These are phyloP conservation scores for Andinoacara biseriatus DNA, from an alignment of 2,113 vertebrate species.

Conservation along the genomic window DNA sequence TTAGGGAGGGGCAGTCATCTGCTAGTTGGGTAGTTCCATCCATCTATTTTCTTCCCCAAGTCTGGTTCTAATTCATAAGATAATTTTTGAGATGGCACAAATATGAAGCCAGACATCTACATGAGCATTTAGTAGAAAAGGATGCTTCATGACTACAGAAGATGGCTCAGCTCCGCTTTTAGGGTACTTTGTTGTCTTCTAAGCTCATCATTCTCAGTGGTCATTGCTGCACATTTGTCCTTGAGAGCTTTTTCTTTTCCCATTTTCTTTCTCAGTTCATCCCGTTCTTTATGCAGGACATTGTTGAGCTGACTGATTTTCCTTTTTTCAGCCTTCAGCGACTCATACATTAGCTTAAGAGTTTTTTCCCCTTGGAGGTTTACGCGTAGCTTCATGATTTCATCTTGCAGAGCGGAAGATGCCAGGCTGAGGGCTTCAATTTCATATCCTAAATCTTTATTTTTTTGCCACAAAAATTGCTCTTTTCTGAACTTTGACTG, in stretches of 20 bases:
- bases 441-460: background rate
- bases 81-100: background rate
- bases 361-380: background rate
- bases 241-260: background rate
- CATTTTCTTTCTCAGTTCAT: background rate
- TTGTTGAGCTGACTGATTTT: background rate
- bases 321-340: background rate
- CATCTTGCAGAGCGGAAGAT: background rate
- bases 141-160: background rate
- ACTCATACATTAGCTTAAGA: background rate
- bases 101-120: background rate
- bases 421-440: background rate
- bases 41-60: too few relatives aligned
- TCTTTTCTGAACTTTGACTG: background rate
- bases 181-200: background rate
- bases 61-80: too few relatives aligned
- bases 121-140: too few relatives aligned
- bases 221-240: fast-evolving
- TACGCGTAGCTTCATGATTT: background rate
- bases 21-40: background rate
- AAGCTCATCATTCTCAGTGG: background rate
- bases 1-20: background rate
- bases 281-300: background rate
- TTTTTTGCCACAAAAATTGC: background rate
- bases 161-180: background rate